Evolutionary conservation across 2,888 invertebrate species (phyloP), one percentile per base, ranked within the genome.

Genomic region (Drosophila mayaguana): DNA sequence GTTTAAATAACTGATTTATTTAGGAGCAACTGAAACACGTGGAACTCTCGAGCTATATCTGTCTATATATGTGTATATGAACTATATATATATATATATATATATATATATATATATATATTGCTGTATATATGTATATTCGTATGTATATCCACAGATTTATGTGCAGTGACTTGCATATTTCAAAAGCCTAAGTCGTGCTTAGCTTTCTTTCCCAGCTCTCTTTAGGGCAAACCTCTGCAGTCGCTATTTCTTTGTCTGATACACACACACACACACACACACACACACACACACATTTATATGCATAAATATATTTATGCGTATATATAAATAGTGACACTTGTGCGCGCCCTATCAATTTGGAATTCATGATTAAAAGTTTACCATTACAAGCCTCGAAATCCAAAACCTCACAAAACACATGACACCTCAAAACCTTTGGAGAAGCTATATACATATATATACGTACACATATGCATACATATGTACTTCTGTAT

Each of bases 361-460:
- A 89, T 89, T 77, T 63, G 72, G 63, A 77, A 75, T 88, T 85
- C 75, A 65, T 73, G 85, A 80, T 88, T 82, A 88, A 87, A 79
- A 84, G 77, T 73, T 84, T 70, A 89, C 54, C 63, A 84, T 89
- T 89, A 88, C 89, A 73, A 34, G 45, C 53, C 50, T 46, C 64
- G 71, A 85, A 80, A 85, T 69, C 56, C 70, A 71, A 86, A 73
- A 88, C 72, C 75, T 72, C 69, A 57, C 46, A 42, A 60, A 64
- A 63, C 75, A 84, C 80, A 83, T 80, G 85, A 84, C 82, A 79
- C 75, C 73, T 70, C 53, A 57, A 71, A 76, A 79, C 74, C 74
- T 74, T 80, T 78, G 67, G 90, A 89, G 85, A 78, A 77, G 77
- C 77, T 88, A 71, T 56, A 50, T 9, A n/a, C 12, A 43, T 42